These are phyloP conservation scores for Gasteruption jaculator DNA, from an alignment of 2,888 invertebrate genomes.

Conservation along the genomic window DNA sequence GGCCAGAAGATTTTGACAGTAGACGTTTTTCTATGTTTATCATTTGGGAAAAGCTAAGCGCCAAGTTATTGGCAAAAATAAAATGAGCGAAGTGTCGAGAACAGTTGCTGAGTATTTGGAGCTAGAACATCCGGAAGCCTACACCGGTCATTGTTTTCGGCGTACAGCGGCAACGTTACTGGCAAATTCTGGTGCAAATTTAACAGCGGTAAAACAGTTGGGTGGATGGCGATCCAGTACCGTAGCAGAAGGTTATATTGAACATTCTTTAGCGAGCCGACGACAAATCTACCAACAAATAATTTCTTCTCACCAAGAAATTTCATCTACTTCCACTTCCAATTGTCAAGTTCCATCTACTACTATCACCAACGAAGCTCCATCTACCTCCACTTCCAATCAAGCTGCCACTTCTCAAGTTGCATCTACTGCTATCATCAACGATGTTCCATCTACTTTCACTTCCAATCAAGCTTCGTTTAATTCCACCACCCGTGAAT, in stretches of 20 bases:
- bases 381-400: too few species aligned
- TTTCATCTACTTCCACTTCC: too few species aligned
- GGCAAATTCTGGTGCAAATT: constrained; percentile 20
- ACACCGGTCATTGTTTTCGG: constrained; percentile 24
- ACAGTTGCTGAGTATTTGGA: constrained; percentile 22
- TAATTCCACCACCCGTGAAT: too few species aligned
- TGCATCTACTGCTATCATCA: too few species aligned
- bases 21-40: constrained; percentile 20
- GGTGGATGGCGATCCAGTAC: constrained; percentile 21
- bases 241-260: constrained; percentile 13
- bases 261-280: too few species aligned
- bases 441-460: too few species aligned
- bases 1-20: constrained; percentile 12
- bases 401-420: too few species aligned
- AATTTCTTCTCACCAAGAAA: too few species aligned
- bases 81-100: constrained; percentile 20
- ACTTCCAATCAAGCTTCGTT: too few species aligned
- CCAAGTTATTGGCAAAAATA: constrained; percentile 24
- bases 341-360: too few species aligned
- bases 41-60: constrained; percentile 17
- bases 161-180: constrained; percentile 23
- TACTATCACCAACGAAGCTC: too few species aligned
- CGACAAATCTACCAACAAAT: too few species aligned
- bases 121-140: constrained; percentile 17
- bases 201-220: constrained; percentile 14